phyloP scores from a whole-genome alignment of 2,888 invertebrate species.

The Polylopha cassiicola region DNA sequence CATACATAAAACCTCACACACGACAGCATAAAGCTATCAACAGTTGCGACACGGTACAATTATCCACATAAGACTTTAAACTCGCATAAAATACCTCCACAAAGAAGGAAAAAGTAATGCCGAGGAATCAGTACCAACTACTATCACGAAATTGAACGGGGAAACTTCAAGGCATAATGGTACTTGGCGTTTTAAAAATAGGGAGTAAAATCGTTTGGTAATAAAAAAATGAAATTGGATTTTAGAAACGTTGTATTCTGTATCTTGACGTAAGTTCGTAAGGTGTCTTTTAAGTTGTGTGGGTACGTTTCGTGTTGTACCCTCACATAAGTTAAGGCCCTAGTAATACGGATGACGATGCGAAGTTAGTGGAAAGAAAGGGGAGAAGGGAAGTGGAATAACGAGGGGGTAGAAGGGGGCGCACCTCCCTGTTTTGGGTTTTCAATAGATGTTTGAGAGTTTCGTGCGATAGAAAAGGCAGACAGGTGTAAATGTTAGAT shows the following conservation, averaged over 20 bases:
- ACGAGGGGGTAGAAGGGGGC: constrained; percentile 51
- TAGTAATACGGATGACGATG: constrained; percentile 77
- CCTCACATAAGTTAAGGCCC: constrained; percentile 73
- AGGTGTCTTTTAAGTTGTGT: constrained; percentile 33
- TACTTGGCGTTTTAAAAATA: constrained; percentile 27
- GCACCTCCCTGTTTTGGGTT: constrained; percentile 71
- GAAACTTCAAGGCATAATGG: constrained; percentile 33
- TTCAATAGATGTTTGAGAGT: constrained; percentile 75
- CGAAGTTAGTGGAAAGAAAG: constrained; percentile 75
- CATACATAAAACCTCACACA: constrained; percentile 5
- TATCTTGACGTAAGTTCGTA: constrained; percentile 6
- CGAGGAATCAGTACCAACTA: constrained; percentile 73
- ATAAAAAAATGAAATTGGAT: constrained; percentile 53
- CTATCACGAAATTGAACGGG: constrained; percentile 74
- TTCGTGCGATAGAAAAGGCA: constrained; percentile 61
- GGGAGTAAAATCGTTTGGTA: constrained; percentile 36
- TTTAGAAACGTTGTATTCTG: constrained; percentile 33
- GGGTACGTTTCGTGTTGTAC: constrained; percentile 30
- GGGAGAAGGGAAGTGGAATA: constrained; percentile 65
- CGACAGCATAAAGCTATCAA: constrained; percentile 16
- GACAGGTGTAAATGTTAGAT: constrained; percentile 52
- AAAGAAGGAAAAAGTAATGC: constrained; percentile 75
- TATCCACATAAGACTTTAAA: constrained; percentile 72
- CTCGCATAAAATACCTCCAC: constrained; percentile 72
- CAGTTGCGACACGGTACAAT: constrained; percentile 26